Base-by-base conservation (phyloP, 2,888 invertebrate genomes). In the Suillia variegata region DNA sequence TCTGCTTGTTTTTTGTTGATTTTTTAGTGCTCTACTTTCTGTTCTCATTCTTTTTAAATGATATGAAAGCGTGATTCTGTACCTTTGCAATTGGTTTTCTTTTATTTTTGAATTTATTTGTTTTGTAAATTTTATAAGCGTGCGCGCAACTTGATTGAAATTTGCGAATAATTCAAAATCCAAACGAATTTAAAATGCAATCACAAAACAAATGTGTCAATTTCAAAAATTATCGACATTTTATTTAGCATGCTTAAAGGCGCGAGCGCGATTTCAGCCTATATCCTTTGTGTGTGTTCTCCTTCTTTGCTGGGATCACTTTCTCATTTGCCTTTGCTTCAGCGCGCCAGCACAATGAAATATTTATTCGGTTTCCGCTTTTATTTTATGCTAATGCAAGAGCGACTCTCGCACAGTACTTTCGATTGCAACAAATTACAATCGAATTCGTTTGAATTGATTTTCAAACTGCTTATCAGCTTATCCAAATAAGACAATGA, bases 181-280 rank as follows among this genome's bases (percentile, higher is more conserved):
- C n/a, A 38, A n/a, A n/a, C 26, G 26, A 26, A 26, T 26, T 26
- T 26, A 5, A 5, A 38, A 17, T 45, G 45, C 20, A 45, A 8
- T 20, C 18, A 13, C 45, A 45, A n/a, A 20, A 13, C 20, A 20
- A 45, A 45, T 45, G 45, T 45, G 45, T 45, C 45, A 45, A 45
- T 45, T 45, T 45, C 45, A 45, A 45, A 45, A 45, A 17, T 33
- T 48, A 55, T 56, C 42, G 24, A 50, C 20, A 50, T 50, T 50
- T 56, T 56, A 42, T 26, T 50, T 50, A 24, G 42, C 50, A 50
- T 50, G 50, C 33, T 34, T 56, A 34, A n/a, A n/a, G 38, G 20
- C 17, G 42, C 56, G 13, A 5, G 8, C 38, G n/a, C 38, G 5
- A 8, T 13, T n/a, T 38, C 38, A 13, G 4, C n/a, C 12, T n/a